Evolutionary conservation across 64 coral and sea anemone genomes (phyloP).

Genomic region (Cladopsammia gracilis): DNA sequence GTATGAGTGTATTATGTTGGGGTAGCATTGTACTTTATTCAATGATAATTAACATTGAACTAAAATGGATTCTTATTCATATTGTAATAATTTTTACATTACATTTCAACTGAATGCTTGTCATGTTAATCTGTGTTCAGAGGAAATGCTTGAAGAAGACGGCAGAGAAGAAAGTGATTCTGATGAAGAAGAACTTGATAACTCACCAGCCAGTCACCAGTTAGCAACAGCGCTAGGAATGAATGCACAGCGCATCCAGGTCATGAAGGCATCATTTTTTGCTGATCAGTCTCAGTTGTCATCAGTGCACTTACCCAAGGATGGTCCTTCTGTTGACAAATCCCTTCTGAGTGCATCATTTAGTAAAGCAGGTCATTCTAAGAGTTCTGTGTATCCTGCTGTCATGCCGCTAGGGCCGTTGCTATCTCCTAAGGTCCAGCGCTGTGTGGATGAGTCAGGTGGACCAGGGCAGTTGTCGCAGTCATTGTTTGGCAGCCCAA

Average conservation of each 20-base stretch:
- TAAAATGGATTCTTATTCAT: no score
- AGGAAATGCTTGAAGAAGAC: slow-evolving; percentile 29
- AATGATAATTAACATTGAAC: no score
- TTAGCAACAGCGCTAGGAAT: slow-evolving; percentile 86
- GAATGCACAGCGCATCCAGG: slow-evolving; percentile 96
- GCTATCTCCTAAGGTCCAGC: slow-evolving; percentile 72
- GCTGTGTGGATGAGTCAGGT: slow-evolving; percentile 33
- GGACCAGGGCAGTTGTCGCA: slow-evolving; percentile 8
- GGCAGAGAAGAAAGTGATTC: slow-evolving; percentile 43
- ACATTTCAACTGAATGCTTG: no score
- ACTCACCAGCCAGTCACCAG: slow-evolving; percentile 92
- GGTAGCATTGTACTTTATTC: no score
- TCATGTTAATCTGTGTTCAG: not conserved
- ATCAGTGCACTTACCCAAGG: slow-evolving; percentile 12
- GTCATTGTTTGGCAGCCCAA: slow-evolving; percentile 85
- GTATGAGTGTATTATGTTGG: no score
- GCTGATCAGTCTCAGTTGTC: slow-evolving; percentile 65
- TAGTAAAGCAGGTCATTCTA: slow-evolving; percentile 17
- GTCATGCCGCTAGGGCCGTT: slow-evolving; percentile 40
- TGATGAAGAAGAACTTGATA: slow-evolving; percentile 71
- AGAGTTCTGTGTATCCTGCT: slow-evolving; percentile 50
- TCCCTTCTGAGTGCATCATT: slow-evolving; percentile 18
- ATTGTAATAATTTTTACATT: no score
- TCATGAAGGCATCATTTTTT: slow-evolving; percentile 99
- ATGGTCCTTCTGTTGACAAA: slow-evolving; percentile 56